A percentile compares a stretch with the other conserved stretches of the same genome.
Conservation (phyloP, 2,888 invertebrate genomes). For the Clepsis dumicolana region DNA sequence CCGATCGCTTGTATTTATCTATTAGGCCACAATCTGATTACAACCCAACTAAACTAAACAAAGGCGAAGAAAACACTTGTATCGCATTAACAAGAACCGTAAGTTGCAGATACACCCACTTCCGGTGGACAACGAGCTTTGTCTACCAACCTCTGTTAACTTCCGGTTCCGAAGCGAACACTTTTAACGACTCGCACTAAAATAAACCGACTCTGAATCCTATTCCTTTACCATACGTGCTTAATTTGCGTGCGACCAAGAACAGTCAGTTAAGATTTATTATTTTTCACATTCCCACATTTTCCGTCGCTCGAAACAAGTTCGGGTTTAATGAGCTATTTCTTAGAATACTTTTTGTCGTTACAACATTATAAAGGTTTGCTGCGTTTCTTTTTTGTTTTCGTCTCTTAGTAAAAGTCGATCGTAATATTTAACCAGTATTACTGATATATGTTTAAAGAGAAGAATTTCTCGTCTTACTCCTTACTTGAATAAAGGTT, state of each 20-base stretch:
- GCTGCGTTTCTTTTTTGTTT: no score
- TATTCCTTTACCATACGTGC: constrained; percentile 48
- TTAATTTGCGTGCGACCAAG: constrained; percentile 44
- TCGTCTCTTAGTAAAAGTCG: neutral
- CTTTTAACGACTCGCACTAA: constrained; percentile 61
- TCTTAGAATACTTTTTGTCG: constrained; percentile 22
- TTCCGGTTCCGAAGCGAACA: constrained; percentile 59
- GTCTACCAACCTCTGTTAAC: constrained; percentile 61
- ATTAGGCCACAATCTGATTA: neutral
- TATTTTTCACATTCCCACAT: constrained; percentile 66
- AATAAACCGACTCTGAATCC: constrained; percentile 47
- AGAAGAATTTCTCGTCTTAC: no score
- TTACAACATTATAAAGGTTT: constrained; percentile 4
- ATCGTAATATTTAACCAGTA: no score
- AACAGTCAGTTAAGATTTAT: constrained; percentile 65
- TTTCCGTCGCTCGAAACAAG: constrained; percentile 50
- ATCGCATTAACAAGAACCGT: constrained; percentile 50
- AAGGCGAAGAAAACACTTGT: constrained; percentile 34
- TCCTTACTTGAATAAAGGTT: no score
- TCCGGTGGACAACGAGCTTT: constrained; percentile 65
- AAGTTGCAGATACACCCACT: constrained; percentile 53
- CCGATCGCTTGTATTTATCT: neutral
- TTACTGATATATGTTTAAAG: no score
- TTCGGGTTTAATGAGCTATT: constrained; percentile 39
- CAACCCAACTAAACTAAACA: constrained; percentile 19